Evolutionary conservation across 2,113 vertebrate species (phyloP).

Genomic region (Arvicanthis niloticus): DNA sequence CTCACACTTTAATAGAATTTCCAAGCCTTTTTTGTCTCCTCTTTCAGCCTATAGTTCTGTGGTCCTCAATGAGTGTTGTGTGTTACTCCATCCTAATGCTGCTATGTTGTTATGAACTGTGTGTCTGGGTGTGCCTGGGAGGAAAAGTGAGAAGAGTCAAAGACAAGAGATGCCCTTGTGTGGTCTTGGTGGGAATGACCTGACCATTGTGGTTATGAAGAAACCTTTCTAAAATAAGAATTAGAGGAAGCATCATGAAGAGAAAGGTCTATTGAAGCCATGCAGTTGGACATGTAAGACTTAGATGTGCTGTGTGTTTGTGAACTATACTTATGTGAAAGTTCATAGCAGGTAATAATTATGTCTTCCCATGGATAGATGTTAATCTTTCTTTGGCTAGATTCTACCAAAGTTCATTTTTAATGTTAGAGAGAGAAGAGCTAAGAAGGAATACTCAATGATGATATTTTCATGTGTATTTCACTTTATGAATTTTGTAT

Average conservation of each 20-base stretch:
- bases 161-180: background rate
- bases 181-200: background rate
- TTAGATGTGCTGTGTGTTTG: background rate
- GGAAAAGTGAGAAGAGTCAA: background rate
- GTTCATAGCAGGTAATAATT: background rate
- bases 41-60: background rate
- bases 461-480: constrained; percentile 23
- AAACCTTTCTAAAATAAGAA: constrained; percentile 20
- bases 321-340: background rate
- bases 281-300: background rate
- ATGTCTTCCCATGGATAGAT: background rate
- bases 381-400: background rate
- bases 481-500: background rate
- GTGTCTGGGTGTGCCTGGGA: background rate
- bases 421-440: constrained; percentile 9
- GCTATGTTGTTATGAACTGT: background rate
- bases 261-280: background rate
- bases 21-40: background rate
- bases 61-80: background rate
- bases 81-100: background rate
- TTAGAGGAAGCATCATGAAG: background rate
- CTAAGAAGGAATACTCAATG: background rate
- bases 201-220: background rate
- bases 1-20: constrained; percentile 25
- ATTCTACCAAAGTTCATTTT: background rate